Conservation (phyloP, 2,888 invertebrate species). For the Drosophila helvetica region DNA sequence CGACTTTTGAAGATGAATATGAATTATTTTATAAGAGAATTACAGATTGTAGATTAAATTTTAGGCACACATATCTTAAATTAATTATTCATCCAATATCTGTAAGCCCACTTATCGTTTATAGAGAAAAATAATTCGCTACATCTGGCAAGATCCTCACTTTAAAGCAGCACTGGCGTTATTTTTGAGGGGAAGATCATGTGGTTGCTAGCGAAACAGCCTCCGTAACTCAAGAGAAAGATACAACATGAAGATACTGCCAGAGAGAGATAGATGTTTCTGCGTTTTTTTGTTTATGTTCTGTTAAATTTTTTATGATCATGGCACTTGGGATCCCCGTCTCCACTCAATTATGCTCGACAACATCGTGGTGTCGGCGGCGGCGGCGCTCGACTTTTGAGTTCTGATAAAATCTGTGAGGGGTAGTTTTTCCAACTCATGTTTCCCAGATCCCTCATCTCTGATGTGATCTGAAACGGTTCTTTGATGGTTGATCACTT, state of each 20-base stretch:
- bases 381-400: not conserved
- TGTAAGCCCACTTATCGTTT: not conserved
- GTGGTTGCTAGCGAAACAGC: constrained; percentile 52
- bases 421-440: constrained; percentile 46
- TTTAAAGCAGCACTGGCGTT: constrained; percentile 57
- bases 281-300: constrained; percentile 49
- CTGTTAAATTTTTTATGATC: constrained; percentile 57
- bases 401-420: constrained; percentile 61
- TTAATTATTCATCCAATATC: not conserved
- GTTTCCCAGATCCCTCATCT: constrained; percentile 30
- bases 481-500: constrained; percentile 1
- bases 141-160: constrained; percentile 43
- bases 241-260: not conserved
- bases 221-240: constrained; percentile 14
- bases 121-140: constrained; percentile 9
- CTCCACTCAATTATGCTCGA: constrained; percentile 53
- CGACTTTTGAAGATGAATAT: no score
- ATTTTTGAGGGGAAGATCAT: constrained; percentile 56
- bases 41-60: no score
- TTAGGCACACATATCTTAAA: no score
- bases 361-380: not conserved
- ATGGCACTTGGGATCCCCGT: constrained; percentile 16
- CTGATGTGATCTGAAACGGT: not conserved
- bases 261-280: constrained; percentile 44
- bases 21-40: no score